phyloP scores from a whole-genome alignment of 2,888 invertebrate genomes.

The Diarsia brunnea region DNA sequence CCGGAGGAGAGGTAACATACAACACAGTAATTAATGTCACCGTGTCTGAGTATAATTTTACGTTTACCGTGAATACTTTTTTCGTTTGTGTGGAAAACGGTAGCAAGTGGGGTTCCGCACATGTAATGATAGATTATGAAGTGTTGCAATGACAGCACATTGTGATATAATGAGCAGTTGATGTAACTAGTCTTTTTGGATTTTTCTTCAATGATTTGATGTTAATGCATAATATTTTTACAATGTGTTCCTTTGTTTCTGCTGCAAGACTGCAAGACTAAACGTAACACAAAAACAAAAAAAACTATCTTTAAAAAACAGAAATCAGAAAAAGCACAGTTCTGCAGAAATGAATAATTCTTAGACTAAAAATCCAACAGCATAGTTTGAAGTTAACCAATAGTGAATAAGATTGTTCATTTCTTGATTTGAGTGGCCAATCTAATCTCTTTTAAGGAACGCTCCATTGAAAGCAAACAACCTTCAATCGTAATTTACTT shows the following conservation, averaged over 20 bases:
- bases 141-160: conserved; percentile 26
- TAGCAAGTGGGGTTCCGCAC: conserved; percentile 40
- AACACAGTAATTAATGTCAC: conserved; percentile 65
- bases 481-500: conserved; percentile 61
- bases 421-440: conserved; percentile 69
- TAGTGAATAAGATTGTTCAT: conserved; percentile 64
- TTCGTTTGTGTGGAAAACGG: conserved; percentile 38
- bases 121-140: conserved; percentile 39
- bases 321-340: conserved; percentile 2
- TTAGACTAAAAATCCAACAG: conserved; percentile 59
- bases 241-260: no score
- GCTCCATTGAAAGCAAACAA: conserved; percentile 64
- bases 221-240: background rate
- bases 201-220: background rate
- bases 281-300: background rate
- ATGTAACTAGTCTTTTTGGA: background rate
- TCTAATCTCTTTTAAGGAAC: conserved; percentile 62
- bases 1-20: conserved; percentile 74
- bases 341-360: conserved; percentile 60
- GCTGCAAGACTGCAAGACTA: no score
- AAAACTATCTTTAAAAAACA: background rate
- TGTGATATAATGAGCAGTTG: conserved; percentile 37
- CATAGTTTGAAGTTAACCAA: conserved; percentile 52
- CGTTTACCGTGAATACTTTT: conserved; percentile 49
- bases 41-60: conserved; percentile 52